Evolutionary conservation across 2,888 invertebrate genomes (phyloP).

Genomic region (Heliconius erato): DNA sequence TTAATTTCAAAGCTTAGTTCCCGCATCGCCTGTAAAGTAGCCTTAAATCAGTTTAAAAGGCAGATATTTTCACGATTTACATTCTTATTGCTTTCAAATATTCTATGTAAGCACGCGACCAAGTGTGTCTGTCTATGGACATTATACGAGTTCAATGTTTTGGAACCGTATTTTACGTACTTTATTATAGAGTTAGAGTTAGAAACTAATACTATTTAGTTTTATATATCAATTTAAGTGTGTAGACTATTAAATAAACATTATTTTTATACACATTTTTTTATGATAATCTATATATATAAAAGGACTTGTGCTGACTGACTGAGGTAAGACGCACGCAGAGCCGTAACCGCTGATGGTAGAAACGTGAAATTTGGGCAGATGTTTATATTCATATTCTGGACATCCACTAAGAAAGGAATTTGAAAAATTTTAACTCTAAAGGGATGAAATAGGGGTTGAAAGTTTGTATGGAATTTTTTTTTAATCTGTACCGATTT

Average conservation of each 20-base stretch:
- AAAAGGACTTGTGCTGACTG: too few species aligned
- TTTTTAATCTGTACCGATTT: too few species aligned
- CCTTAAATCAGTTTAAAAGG: constrained; percentile 22
- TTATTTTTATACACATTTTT: neutral
- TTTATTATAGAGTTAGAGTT: constrained; percentile 8
- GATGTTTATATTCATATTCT: too few species aligned
- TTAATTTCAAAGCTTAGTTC: neutral
- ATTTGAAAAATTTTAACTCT: too few species aligned
- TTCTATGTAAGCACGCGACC: constrained; percentile 25
- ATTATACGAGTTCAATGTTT: constrained; percentile 23
- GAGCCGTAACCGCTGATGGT: too few species aligned
- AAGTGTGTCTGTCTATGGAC: constrained; percentile 15
- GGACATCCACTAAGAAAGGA: too few species aligned
- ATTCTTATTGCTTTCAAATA: constrained; percentile 31
- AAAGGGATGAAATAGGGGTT: too few species aligned
- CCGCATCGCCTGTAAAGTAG: constrained; percentile 18
- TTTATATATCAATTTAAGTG: neutral
- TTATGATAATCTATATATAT: too few species aligned
- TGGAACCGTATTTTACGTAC: neutral
- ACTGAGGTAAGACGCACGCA: too few species aligned
- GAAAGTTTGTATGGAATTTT: too few species aligned
- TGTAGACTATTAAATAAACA: neutral
- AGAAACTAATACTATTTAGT: neutral
- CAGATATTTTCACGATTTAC: constrained; percentile 29
- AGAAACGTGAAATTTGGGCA: too few species aligned